A percentile compares a stretch with the other conserved stretches of the same genome.
These are phyloP conservation scores for Mus pahari DNA, from an alignment of 2,113 vertebrate species.

Conservation along the genomic window DNA sequence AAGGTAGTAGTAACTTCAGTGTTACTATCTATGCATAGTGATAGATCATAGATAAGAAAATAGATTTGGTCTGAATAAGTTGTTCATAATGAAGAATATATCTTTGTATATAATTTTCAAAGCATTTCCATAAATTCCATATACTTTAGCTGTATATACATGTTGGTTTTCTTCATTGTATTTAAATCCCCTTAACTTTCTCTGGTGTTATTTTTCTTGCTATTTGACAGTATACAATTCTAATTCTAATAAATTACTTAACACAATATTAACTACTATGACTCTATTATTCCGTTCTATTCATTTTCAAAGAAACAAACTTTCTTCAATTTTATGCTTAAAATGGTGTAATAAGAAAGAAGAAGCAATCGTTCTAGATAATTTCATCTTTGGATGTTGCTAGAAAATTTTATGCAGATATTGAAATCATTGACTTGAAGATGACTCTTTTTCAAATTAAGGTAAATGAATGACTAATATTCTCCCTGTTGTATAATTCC, in stretches of 20 bases:
- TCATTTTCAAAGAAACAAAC: not conserved
- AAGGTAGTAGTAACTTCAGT: not conserved
- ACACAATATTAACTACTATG: not conserved
- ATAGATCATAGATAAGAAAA: not conserved
- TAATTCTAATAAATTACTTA: not conserved
- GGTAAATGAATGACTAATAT: not conserved
- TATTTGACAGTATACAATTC: not conserved
- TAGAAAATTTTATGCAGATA: not conserved
- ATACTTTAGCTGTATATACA: not conserved
- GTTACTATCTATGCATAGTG: not conserved
- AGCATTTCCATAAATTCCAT: not conserved
- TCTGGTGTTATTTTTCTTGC: not conserved
- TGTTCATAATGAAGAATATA: not conserved
- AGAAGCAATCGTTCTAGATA: not conserved
- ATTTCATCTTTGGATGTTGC: not conserved
- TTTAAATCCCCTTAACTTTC: not conserved
- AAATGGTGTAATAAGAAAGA: not conserved
- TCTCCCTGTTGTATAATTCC: not conserved
- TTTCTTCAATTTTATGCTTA: not conserved
- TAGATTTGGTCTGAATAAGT: not conserved
- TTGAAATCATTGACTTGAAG: not conserved
- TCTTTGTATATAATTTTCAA: not conserved
- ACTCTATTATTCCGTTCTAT: not conserved
- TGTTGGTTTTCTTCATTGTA: not conserved
- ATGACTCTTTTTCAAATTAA: not conserved